Percentiles rank a stretch among this genome's conserved stretches.
These are phyloP conservation scores for Agonopterix arenella DNA, from an alignment of 2,888 invertebrate genomes.

Conservation along the genomic window DNA sequence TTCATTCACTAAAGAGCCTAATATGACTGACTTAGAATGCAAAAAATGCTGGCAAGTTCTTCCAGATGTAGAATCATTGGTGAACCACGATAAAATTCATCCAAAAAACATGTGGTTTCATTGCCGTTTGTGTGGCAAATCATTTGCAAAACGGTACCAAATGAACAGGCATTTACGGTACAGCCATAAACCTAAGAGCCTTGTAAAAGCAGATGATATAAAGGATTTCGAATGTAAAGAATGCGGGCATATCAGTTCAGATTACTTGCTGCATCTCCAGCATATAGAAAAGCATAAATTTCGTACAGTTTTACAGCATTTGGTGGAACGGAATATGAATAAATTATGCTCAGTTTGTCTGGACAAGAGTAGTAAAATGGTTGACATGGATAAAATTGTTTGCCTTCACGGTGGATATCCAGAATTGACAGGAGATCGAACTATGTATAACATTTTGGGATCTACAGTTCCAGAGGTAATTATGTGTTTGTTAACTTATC, in stretches of 20 bases:
- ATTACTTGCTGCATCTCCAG: conserved; percentile 38
- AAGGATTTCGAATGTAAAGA: conserved; percentile 38
- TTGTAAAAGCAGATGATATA: neutral
- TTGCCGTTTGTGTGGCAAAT: conserved; percentile 54
- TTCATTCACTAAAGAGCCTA: conserved; percentile 17
- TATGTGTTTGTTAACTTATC: neutral
- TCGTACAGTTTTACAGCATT: conserved; percentile 39
- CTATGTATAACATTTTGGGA: conserved; percentile 39
- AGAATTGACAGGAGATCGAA: conserved; percentile 45
- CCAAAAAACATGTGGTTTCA: conserved; percentile 60
- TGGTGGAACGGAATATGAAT: conserved; percentile 44
- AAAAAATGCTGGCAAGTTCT: conserved; percentile 54
- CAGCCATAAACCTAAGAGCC: conserved; percentile 18
- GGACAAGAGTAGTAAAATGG: conserved; percentile 25
- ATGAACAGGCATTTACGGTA: conserved; percentile 40
- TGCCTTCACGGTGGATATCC: conserved; percentile 54
- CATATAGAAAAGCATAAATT: conserved; percentile 66
- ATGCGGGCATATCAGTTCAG: conserved; percentile 32
- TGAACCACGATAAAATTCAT: conserved; percentile 53
- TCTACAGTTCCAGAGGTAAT: conserved; percentile 50
- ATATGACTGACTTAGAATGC: conserved; percentile 45
- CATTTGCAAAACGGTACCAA: conserved; percentile 44
- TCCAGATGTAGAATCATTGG: conserved; percentile 38
- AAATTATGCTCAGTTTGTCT: conserved; percentile 51
- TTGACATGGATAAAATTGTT: conserved; percentile 37